Base-by-base conservation (phyloP, 2,888 invertebrate species). In the Hyalella azteca region DNA sequence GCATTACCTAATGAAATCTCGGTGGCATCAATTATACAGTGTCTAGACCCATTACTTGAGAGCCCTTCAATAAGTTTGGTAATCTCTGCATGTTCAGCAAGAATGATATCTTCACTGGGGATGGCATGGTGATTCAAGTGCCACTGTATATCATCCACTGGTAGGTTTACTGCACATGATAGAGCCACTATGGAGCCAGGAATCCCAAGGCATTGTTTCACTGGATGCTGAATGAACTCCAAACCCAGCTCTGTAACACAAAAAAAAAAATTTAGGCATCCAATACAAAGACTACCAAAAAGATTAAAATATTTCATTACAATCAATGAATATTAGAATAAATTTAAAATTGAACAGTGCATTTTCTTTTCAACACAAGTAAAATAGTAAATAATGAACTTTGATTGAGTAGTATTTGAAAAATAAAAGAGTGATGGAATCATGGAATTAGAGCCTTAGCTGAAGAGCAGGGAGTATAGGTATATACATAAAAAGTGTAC, bases 201-300 rank as follows among this genome's bases (percentile, higher is more conserved):
- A 5, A 1, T 36, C 7, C 36, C 66, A 66, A 66, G 32, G 39
- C 15, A 36, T 11, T 66, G 36, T 36, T 32, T 2, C 0, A 15
- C 39, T 9, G 66, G 66, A 15, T 66, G 29, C 22, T 22, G 3
- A 5, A n/a, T 66, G 66, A 66, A 66, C 66, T 66, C 66, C 39
- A 66, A 66, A 39, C 66, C 66, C 32, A 66, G 32, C n/a, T 29
- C 66, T 66, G 66, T 36, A 66, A 66, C n/a, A n/a, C n/a, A n/a
- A n/a, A n/a, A n/a, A n/a, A n/a, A n/a, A n/a, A n/a, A n/a, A n/a
- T n/a, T n/a, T n/a, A n/a, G n/a, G n/a, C n/a, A n/a, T n/a, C n/a
- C n/a, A n/a, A n/a, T n/a, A n/a, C n/a, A n/a, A n/a, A n/a, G n/a
- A n/a, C n/a, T n/a, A n/a, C n/a, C n/a, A n/a, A n/a, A n/a, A n/a